These are phyloP conservation scores for Cryptosula pallasiana DNA, from an alignment of 2,888 invertebrate species.

Conservation along the genomic window DNA sequence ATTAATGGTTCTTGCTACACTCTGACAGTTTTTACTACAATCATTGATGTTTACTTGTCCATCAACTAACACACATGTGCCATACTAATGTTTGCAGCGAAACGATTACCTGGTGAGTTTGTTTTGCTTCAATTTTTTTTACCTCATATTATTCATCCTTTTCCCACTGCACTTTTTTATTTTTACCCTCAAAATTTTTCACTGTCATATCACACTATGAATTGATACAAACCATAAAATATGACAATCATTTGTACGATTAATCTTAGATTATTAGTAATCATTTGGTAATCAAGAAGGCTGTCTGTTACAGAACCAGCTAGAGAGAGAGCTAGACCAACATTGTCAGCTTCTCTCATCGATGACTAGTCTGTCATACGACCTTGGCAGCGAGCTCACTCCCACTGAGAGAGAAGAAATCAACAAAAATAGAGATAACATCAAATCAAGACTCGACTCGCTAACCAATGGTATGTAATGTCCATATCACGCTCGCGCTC, in stretches of 20 bases:
- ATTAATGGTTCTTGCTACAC: too few species aligned
- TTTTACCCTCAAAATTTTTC: neutral
- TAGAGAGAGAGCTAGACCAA: neutral
- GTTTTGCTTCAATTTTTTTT: neutral
- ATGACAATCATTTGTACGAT: too few species aligned
- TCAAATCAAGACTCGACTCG: neutral
- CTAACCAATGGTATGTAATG: slow-evolving; percentile 3
- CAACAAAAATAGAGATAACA: neutral
- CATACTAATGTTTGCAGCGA: neutral
- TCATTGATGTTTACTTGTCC: too few species aligned
- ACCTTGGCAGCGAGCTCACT: slow-evolving; percentile 4
- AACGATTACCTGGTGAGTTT: neutral
- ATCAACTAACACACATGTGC: too few species aligned
- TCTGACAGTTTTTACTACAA: too few species aligned
- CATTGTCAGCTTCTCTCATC: neutral
- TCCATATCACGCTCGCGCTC: too few species aligned
- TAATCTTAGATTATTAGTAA: too few species aligned
- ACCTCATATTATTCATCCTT: neutral
- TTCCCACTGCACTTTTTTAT: neutral
- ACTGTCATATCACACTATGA: too few species aligned
- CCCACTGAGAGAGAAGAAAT: neutral
- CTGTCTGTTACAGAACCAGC: neutral
- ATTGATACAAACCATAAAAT: too few species aligned
- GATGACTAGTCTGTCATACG: neutral
- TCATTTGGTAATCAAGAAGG: too few species aligned